Conservation (phyloP, 2,113 vertebrate genomes). For the Equus przewalskii region DNA sequence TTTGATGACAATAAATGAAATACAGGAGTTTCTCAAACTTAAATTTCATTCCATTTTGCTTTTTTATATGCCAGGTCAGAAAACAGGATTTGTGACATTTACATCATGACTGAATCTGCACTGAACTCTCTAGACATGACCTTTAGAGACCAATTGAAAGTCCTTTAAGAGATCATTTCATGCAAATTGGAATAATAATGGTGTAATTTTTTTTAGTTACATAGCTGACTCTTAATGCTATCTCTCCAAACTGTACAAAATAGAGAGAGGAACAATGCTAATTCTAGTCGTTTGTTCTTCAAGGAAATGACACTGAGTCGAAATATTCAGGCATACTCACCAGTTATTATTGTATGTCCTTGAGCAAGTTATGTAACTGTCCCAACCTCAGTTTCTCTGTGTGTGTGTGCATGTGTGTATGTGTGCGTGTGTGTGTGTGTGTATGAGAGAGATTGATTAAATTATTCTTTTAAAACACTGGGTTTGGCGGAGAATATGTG, state of each 20-base stretch:
- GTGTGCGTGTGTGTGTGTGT: neutral
- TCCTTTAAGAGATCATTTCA: slow-evolving; percentile 48
- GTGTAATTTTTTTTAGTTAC: neutral
- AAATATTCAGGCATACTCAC: neutral
- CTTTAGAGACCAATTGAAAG: slow-evolving; percentile 35
- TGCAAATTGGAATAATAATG: slow-evolving; percentile 33
- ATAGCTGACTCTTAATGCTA: neutral
- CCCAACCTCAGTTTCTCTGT: neutral
- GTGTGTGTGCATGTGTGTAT: neutral
- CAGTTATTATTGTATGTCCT: neutral
- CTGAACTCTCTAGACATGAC: neutral
- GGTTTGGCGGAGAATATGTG: neutral
- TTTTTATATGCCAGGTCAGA: neutral
- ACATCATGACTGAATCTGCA: neutral
- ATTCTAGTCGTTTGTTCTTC: neutral
- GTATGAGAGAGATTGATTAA: neutral
- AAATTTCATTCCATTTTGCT: slow-evolving; percentile 24
- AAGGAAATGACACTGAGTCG: neutral
- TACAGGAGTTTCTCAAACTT: neutral
- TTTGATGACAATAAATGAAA: neutral
- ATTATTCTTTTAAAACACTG: neutral
- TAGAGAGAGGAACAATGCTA: neutral
- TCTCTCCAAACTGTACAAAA: neutral
- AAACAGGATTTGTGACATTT: slow-evolving; percentile 51
- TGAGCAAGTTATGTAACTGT: neutral